Conservation (phyloP, 2,797 vertebrate genomes). For the Netta rufina region DNA sequence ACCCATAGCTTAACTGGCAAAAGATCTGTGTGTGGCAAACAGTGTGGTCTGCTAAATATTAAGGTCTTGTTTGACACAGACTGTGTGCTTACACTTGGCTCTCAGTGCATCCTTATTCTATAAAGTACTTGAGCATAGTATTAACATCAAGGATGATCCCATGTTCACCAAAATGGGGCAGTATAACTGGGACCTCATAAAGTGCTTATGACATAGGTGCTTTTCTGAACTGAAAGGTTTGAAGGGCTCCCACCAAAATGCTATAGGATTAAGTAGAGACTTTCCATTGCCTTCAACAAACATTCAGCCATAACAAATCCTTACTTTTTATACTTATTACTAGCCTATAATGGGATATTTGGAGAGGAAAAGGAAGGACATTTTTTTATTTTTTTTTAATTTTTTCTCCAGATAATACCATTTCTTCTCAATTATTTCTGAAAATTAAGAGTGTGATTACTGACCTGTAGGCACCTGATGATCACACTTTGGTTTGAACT, state of each 20-base stretch:
- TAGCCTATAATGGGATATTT: not conserved
- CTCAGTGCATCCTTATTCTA: not conserved
- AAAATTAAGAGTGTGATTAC: slow-evolving; percentile 40
- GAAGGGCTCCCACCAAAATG: not conserved
- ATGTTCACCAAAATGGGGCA: not conserved
- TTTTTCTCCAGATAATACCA: slow-evolving; percentile 8
- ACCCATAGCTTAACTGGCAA: not conserved
- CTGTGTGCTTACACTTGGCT: not conserved
- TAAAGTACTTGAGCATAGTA: not conserved
- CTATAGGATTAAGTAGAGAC: not conserved
- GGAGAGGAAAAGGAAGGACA: not conserved
- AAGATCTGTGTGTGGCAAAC: not conserved
- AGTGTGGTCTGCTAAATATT: not conserved
- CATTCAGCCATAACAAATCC: not conserved
- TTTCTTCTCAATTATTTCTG: slow-evolving; percentile 11
- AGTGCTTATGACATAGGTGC: slow-evolving; percentile 9
- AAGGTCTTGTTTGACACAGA: not conserved
- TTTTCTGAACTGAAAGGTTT: not conserved
- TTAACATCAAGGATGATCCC: not conserved
- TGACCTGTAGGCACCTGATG: slow-evolving; percentile 45
- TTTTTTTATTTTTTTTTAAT: not conserved
- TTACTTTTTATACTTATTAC: not conserved
- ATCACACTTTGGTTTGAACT: slow-evolving; percentile 25
- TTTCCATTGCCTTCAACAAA: not conserved
- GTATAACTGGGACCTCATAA: not conserved